Percentiles rank a stretch among this genome's conserved stretches.
Evolutionary conservation across 2,797 vertebrate genomes (phyloP).

Genomic region (Danio albolineatus): DNA sequence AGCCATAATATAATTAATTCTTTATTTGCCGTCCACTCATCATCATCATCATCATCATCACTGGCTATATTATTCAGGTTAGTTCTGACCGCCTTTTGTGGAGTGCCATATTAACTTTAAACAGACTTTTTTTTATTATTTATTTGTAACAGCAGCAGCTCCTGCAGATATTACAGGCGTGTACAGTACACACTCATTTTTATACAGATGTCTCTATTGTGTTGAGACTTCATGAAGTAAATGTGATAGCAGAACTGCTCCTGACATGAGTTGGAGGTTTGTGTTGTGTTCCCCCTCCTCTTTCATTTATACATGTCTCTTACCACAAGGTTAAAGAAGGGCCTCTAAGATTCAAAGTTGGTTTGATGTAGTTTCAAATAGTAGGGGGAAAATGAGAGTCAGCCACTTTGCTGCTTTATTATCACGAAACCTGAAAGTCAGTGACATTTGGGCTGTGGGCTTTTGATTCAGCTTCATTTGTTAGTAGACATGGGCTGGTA

Average conservation of each 20-base stretch:
- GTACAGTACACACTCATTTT: conserved; percentile 31
- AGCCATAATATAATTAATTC: too few species aligned
- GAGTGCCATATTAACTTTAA: conserved; percentile 52
- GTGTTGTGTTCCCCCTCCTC: not conserved
- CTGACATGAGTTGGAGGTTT: conserved; percentile 44
- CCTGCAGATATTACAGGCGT: conserved; percentile 53
- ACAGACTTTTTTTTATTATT: conserved; percentile 52
- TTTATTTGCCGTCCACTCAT: too few species aligned
- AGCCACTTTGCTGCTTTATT: conserved; percentile 46
- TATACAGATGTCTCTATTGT: conserved; percentile 18
- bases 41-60: too few species aligned
- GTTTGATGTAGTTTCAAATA: conserved; percentile 36
- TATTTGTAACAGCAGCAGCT: conserved; percentile 49
- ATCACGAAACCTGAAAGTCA: conserved; percentile 58
- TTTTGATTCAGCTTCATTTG: conserved; percentile 48
- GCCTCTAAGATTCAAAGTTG: conserved; percentile 32
- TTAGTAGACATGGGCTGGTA: conserved; percentile 1
- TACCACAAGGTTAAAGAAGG: conserved; percentile 31
- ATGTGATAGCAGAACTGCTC: conserved; percentile 32
- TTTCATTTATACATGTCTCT: not conserved
- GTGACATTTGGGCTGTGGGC: conserved; percentile 32
- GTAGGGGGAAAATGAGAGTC: conserved; percentile 34
- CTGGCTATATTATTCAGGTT: not conserved
- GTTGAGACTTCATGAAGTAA: conserved; percentile 2
- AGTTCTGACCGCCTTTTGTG: conserved; percentile 19